These are phyloP conservation scores for Excalfactoria chinensis DNA, from an alignment of 2,113 vertebrate species.

Conservation along the genomic window DNA sequence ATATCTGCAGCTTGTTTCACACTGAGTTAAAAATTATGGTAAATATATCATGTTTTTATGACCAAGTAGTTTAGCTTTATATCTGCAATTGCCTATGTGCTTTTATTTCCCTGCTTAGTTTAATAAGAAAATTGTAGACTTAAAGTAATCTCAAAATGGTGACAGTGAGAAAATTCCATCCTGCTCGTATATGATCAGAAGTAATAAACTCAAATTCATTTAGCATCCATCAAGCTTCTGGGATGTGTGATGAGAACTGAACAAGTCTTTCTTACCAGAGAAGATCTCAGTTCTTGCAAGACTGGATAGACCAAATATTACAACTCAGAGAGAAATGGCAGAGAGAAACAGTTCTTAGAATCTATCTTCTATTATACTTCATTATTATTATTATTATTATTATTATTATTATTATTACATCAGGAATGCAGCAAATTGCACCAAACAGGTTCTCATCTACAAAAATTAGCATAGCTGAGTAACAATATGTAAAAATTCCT, in stretches of 20 bases:
- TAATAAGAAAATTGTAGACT: background rate
- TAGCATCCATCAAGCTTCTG: background rate
- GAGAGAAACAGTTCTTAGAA: background rate
- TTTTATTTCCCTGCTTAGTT: slow-evolving; percentile 22
- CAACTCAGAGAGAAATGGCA: background rate
- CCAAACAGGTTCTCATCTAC: background rate
- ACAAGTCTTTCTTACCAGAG: background rate
- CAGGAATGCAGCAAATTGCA: background rate
- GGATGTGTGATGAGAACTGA: background rate
- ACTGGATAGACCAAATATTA: background rate
- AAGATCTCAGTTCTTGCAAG: background rate
- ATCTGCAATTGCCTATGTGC: background rate
- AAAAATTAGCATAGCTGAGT: background rate
- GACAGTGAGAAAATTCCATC: background rate
- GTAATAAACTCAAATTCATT: background rate
- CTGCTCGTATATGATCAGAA: background rate
- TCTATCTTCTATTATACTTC: background rate
- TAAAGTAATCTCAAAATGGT: background rate
- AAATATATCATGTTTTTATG: background rate
- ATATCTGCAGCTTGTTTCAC: background rate
- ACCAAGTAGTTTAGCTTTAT: background rate
- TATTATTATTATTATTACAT: background rate
- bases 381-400: too few species aligned
- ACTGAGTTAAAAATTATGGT: background rate
- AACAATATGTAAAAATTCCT: background rate